Base-by-base conservation (phyloP, 1,140 invertebrate genomes). In the Yoshiicerus persimilis region DNA sequence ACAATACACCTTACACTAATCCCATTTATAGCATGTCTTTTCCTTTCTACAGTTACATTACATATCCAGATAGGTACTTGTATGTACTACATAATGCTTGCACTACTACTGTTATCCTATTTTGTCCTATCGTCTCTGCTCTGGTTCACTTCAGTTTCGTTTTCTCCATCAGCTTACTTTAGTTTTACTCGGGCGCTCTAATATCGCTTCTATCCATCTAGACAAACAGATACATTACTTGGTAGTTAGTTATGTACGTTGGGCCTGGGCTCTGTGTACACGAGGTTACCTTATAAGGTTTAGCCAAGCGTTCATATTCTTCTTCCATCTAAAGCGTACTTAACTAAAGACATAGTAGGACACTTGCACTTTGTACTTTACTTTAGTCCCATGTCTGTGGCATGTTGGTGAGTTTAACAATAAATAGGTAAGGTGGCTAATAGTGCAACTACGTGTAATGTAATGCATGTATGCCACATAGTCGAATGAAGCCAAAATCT, bases 1-100 rank as follows among this genome's bases (percentile, higher is more conserved):
- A 80, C 75, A 80, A 80, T 80, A 80, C 75, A 80, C 75, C 75
- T 80, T 80, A 80, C 75, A 80, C 75, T 80, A 80, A 80, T 80
- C 75, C 75, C 75, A 80, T 80, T 80, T 80, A 80, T 80, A 80
- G 75, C 32, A n/a, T 34, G 75, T 80, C 75, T 38, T 80, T 80
- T 38, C 75, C 75, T 80, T 80, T 80, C 75, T 38, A 80, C 75
- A 80, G 25, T n/a, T 34, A 80, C 64, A 27, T 10, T 70, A 8
- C 27, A 30, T 13, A 70, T 9, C 13, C 64, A 70, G 16, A 70
- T 27, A 70, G 1, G 27, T 70, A 27, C n/a, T n/a, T n/a, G n/a
- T 70, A 27, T 70, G 8, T 11, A 30, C 23, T 70, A 70, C 1
- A 27, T 11, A 10, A 56, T n/a, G 16, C 2, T 0, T 36, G 34